These are phyloP conservation scores for Gasteruption jaculator DNA, from an alignment of 2,888 invertebrate genomes.

Conservation along the genomic window DNA sequence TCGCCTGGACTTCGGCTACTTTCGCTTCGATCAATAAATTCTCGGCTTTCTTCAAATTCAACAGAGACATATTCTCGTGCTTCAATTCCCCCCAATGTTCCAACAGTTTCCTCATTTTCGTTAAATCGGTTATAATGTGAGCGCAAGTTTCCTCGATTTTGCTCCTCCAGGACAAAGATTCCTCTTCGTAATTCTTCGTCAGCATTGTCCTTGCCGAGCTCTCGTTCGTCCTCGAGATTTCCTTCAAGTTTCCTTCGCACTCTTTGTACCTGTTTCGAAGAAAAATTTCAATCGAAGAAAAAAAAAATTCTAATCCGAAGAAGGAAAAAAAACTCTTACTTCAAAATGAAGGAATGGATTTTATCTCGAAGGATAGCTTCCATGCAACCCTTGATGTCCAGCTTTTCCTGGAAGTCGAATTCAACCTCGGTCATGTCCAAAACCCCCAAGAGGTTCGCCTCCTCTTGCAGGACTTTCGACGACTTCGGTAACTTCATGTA, in stretches of 20 bases:
- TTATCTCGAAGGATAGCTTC: slow-evolving; percentile 39
- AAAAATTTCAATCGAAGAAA: slow-evolving; percentile 10
- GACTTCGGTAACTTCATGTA: slow-evolving; percentile 33
- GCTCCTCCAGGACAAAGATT: slow-evolving; percentile 40
- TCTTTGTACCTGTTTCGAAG: slow-evolving; percentile 34
- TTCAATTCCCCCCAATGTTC: slow-evolving; percentile 45
- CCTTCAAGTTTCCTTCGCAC: slow-evolving; percentile 32
- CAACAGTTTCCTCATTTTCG: slow-evolving; percentile 37
- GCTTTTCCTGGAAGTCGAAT: slow-evolving; percentile 43
- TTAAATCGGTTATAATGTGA: slow-evolving; percentile 42
- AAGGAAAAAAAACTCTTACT: slow-evolving; percentile 26
- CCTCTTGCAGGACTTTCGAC: slow-evolving; percentile 27
- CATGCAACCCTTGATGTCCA: slow-evolving; percentile 34
- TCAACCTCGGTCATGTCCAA: slow-evolving; percentile 34
- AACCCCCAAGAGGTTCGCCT: slow-evolving; percentile 36
- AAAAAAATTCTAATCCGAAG: slow-evolving; percentile 3
- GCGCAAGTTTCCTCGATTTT: slow-evolving; percentile 44
- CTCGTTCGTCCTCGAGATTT: slow-evolving; percentile 32
- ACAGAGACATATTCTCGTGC: slow-evolving; percentile 35
- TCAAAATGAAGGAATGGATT: slow-evolving; percentile 32
- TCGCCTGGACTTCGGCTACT: slow-evolving; percentile 43
- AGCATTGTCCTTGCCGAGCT: slow-evolving; percentile 28
- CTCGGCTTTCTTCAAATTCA: slow-evolving; percentile 41
- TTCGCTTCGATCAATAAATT: slow-evolving; percentile 34
- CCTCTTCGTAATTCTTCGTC: slow-evolving; percentile 29